Evolutionary conservation across 2,888 invertebrate species (phyloP), one percentile per base, ranked within the genome.

Genomic region (Psylliodes chrysocephalus): DNA sequence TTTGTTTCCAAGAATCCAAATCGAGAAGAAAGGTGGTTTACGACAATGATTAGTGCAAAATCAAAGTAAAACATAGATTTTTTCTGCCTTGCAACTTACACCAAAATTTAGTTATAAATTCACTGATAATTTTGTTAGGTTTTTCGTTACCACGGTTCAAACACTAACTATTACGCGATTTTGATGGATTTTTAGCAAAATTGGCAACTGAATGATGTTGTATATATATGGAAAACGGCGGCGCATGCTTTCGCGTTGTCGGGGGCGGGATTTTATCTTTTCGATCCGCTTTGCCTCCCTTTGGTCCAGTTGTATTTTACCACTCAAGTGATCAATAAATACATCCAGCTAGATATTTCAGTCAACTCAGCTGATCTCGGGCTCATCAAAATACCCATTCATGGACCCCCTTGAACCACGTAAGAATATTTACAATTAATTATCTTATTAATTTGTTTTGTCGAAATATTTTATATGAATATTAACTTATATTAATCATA

Each of bases 11-110:
- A 64, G 49, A 61, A 63, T 55, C 44, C 60, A 68, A 64, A 64
- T 63, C 61, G 54, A 66, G 62, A 60, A 67, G 63, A 63, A 70
- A 71, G 71, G 73, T 74, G 72, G 35, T 71, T n/a, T 71, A 74
- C 75, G 74, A 78, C 78, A 79, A 77, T 75, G 75, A 78, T 75
- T 64, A 77, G 78, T 79, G 79, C 79, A 78, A 78, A 75, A 76
- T 74, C 68, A 76, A 75, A 78, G 73, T 65, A 74, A 70, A 67
- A 68, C 66, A 69, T 64, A 70, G 59, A 42, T 68, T 64, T 68
- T 64, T 22, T 65, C 33, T 62, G 60, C 68, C 68, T 68, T 71
- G 59, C 63, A 74, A 79, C 79, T 79, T 79, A 79, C 79, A 78
- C 77, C 78, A 78, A 78, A 77, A 75, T 75, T 77, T 77, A 76